Base-by-base conservation (phyloP, 2,113 vertebrate species). In the Boulengeromyrus knoepffleri region DNA sequence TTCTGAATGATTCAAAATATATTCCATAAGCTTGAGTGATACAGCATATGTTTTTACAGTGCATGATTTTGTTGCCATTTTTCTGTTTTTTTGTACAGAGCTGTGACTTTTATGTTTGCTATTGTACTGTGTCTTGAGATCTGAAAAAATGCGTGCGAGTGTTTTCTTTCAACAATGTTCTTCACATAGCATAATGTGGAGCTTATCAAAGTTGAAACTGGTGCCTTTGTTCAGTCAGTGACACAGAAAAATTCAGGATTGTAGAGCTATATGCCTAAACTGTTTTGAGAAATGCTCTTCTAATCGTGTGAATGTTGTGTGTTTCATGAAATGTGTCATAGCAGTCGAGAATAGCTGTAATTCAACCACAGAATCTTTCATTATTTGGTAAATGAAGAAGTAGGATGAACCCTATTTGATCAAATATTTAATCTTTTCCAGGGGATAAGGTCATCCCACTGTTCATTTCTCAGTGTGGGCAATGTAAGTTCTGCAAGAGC, bases 401-500 rank as follows among this genome's bases (percentile, higher is more conserved):
- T 36, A 77, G 13, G 36, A 80, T 80, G 21, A 77, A 42, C 74
- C 36, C 42, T 77, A 24, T 85, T 36, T 89, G 12, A 87, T 39
- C 13, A 19, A 88, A 27, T 36, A 97, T 94, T 92, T 96, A 85
- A 98, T 97, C 91, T n/a, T 62, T 56, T 31, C 21, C 17, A 58
- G 17, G 45, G 21, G 85, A 52, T 36, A 88, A 45, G 70, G 85
- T 87, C 50, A 83, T 39, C n/a, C 97, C 96, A 0, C 86, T 98
- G 52, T 96, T 96, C 17, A 90, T 94, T n/a, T 96, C 97, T 0
- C 97, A 98, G 87, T 98, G 97, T 90, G 96, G 95, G 39, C 93
- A 97, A 91, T 98, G 97, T 94, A 96, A 91, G 85, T 94, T 95
- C 91, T 98, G 97, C 93, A 96, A 95, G 90, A 96, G 95, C 89